Evolutionary conservation across 2,113 vertebrate genomes (phyloP), one percentile per base, ranked within the genome.

Genomic region (Origma solitaria): DNA sequence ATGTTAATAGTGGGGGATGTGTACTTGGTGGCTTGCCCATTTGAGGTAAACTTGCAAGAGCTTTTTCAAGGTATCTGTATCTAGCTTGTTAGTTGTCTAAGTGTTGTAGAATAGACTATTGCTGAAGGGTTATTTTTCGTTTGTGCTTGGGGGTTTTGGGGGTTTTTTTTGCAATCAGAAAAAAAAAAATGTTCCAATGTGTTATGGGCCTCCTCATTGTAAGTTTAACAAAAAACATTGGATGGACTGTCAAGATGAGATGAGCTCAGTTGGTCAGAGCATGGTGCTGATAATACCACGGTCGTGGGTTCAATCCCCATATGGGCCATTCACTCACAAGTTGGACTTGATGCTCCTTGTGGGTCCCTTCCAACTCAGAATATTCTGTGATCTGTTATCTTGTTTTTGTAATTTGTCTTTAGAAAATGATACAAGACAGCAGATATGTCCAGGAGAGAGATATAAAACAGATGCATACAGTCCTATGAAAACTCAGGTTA

Each of bases 1-100:
- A 7, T 0, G 0, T 64, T 65, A 31, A 12, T 65, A 57, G 28
- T 23, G 53, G 79, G 31, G n/a, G 22, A 27, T 79, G 15, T 82
- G 15, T 27, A 53, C 37, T 71, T 85, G 23, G 19, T 66, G 70
- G 8, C 37, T 87, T 82, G 23, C 13, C 20, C 2, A 1, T 79
- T 82, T 80, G 37, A 61, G 38, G 15, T 82, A 20, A 75, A 51
- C 7, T 49, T 77, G 37, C 6, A 82, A n/a, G 69, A 86, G 3
- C 30, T 37, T 88, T 83, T 68, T 60, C 3, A 40, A 25, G 19
- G 11, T 78, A 54, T 40, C 30, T 73, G 23, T 47, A 13, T 38
- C 15, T 61, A 44, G 13, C 7, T 82, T 90, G 30, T 69, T 58
- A 72, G 42, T 54, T 83, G 1, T 62, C 18, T 42, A 31, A 56